Conservation (phyloP, 2,113 vertebrate genomes). For the Brachypteracias leptosomus region DNA sequence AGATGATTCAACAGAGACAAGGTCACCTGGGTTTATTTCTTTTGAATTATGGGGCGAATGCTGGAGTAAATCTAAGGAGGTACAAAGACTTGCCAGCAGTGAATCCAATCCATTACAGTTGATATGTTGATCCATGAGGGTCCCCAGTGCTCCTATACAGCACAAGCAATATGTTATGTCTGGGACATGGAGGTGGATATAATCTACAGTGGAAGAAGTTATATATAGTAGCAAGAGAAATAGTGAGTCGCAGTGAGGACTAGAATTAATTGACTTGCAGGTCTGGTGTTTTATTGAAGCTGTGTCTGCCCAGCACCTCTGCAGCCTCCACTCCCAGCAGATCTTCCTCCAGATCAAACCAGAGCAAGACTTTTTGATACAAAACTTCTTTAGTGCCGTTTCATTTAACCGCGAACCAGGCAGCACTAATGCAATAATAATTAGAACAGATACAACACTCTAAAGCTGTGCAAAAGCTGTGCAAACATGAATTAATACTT, state of each 20-base stretch:
- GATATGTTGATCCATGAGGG: constrained; percentile 28
- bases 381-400: neutral
- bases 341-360: constrained; percentile 20
- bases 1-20: neutral
- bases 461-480: neutral
- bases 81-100: constrained; percentile 12
- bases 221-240: neutral
- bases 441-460: neutral
- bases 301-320: neutral
- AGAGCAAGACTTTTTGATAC: neutral
- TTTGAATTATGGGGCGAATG: neutral
- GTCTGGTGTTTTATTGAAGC: constrained; percentile 9
- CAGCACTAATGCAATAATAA: neutral
- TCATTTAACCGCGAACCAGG: neutral
- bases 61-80: constrained; percentile 22
- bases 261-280: constrained; percentile 39
- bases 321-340: neutral
- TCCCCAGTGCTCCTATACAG: constrained; percentile 15
- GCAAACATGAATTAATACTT: constrained; percentile 38
- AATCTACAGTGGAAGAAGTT: neutral
- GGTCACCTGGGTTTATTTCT: constrained; percentile 14
- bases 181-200: neutral
- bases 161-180: constrained; percentile 17
- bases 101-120: constrained; percentile 27
- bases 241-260: neutral